phyloP scores from a whole-genome alignment of 37 sponge, comb jelly and placozoan species.

The Chondrosia reniformis region DNA sequence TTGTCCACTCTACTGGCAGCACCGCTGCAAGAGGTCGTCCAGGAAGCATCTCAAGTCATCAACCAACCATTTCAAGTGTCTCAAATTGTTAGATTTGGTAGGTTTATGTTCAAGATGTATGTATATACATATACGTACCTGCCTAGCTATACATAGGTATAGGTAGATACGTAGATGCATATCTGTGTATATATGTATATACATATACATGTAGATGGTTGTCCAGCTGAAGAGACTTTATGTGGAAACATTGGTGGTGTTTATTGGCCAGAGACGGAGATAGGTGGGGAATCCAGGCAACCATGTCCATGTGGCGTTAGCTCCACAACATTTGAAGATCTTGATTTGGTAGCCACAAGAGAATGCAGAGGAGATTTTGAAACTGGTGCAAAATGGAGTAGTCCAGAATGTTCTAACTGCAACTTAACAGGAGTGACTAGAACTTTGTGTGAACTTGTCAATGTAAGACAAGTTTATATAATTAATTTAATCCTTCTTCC shows the following conservation, averaged over 20 bases:
- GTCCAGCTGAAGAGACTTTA: background rate
- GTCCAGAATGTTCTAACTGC: constrained; percentile 19
- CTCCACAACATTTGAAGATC: background rate
- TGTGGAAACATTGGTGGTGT: background rate
- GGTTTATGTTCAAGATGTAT: too few species aligned
- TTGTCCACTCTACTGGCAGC: too few species aligned
- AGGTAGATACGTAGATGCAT: too few species aligned
- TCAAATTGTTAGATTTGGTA: too few species aligned
- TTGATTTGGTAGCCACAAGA: constrained; percentile 23
- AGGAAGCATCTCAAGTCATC: too few species aligned
- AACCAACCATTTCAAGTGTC: too few species aligned
- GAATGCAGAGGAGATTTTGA: constrained; percentile 41
- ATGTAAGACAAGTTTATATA: too few species aligned
- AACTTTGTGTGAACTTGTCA: constrained; percentile 32
- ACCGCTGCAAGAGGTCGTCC: too few species aligned
- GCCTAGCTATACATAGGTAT: too few species aligned
- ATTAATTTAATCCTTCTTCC: too few species aligned
- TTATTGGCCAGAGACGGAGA: constrained; percentile 39
- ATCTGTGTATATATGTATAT: too few species aligned
- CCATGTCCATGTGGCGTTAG: constrained; percentile 40
- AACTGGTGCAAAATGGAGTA: constrained; percentile 36
- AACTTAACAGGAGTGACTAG: constrained; percentile 27
- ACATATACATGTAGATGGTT: background rate
- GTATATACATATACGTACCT: too few species aligned
- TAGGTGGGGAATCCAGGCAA: constrained; percentile 1